These are phyloP conservation scores for Lepilemur ruficaudatus DNA, from an alignment of 2,797 vertebrate genomes.

Conservation along the genomic window DNA sequence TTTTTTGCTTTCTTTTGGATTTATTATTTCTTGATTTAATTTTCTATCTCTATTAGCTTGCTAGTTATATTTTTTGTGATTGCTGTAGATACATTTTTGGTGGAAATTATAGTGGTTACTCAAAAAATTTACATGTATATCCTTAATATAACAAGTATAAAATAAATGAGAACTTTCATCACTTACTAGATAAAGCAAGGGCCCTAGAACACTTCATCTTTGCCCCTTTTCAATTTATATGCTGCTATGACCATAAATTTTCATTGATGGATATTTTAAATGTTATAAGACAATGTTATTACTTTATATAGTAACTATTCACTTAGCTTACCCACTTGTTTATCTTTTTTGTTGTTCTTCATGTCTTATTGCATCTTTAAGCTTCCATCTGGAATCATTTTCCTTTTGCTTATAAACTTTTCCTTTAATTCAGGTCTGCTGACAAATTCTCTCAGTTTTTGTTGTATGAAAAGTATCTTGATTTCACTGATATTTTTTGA, in stretches of 20 bases:
- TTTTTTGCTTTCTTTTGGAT: not conserved
- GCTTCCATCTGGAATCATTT: not conserved
- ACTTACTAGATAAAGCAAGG: slow-evolving; percentile 16
- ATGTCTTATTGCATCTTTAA: slow-evolving; percentile 35
- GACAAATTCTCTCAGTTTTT: slow-evolving; percentile 8
- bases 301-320: not conserved
- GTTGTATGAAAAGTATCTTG: not conserved
- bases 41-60: not conserved
- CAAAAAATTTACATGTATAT: not conserved
- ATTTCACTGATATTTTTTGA: not conserved
- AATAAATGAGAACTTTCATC: not conserved
- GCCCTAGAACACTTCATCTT: not conserved
- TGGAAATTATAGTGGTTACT: not conserved
- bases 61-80: not conserved
- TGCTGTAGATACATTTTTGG: not conserved
- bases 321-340: not conserved
- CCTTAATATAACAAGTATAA: not conserved
- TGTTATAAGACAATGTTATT: not conserved
- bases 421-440: not conserved
- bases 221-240: not conserved
- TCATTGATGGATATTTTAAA: slow-evolving; percentile 22
- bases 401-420: not conserved
- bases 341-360: not conserved
- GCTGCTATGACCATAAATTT: not conserved
- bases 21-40: slow-evolving; percentile 4